These are phyloP conservation scores for Rhodeus uyekii DNA, from an alignment of 2,797 vertebrate genomes.

Conservation along the genomic window DNA sequence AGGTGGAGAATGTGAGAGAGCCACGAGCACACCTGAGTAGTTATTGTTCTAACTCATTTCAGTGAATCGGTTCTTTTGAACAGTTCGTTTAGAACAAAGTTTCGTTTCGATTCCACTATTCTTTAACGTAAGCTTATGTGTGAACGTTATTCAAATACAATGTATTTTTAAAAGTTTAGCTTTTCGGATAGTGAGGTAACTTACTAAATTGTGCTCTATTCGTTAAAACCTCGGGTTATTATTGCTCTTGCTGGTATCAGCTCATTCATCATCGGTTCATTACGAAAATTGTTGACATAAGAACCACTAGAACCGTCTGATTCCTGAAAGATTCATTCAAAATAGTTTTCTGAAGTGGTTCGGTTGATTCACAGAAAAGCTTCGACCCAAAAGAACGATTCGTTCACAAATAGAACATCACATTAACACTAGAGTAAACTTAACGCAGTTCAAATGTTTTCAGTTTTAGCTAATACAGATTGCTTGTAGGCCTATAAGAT, in stretches of 20 bases:
- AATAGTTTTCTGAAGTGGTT: neutral
- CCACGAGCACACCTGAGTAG: neutral
- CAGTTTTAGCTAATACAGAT: too few species aligned
- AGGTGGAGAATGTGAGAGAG: conserved; percentile 13
- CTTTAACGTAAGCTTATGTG: neutral
- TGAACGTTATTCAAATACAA: neutral
- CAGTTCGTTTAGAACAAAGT: neutral
- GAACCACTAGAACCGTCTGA: neutral
- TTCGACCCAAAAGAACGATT: neutral
- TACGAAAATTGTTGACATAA: neutral
- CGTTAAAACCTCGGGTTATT: neutral
- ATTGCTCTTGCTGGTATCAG: too few species aligned
- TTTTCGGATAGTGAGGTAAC: neutral
- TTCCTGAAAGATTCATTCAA: neutral
- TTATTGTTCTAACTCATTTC: neutral
- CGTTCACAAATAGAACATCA: neutral
- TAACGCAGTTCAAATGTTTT: too few species aligned
- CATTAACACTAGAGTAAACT: neutral
- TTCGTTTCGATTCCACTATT: neutral
- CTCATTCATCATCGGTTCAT: neutral
- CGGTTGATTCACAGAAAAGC: neutral
- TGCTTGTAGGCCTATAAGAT: too few species aligned
- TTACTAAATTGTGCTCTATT: neutral
- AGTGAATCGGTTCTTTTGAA: conserved; percentile 18
- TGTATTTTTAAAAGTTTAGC: neutral